Evolutionary conservation across 2,113 vertebrate species (phyloP), one percentile per base, ranked within the genome.

Genomic region (Excalfactoria chinensis): DNA sequence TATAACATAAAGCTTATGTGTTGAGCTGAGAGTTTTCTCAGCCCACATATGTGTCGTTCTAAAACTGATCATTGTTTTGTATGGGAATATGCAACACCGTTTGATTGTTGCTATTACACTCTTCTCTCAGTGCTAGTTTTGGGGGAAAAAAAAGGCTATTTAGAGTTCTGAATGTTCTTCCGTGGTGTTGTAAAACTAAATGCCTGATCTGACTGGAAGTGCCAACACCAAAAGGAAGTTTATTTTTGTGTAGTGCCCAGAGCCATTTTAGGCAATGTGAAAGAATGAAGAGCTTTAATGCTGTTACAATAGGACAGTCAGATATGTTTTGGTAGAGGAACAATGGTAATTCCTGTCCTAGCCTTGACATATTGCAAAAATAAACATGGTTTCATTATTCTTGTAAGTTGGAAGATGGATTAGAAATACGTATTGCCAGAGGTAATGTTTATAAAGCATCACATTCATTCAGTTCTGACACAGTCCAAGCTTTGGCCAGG

Each of bases 11-110:
- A 68, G 15, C 23, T 76, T 30, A 8, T 12, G 34, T 53, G 25
- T 37, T 51, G n/a, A 78, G 43, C 30, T 7, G 6, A 49, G 40
- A 25, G 15, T 34, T 88, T 44, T 69, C 44, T 3, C 18, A 63
- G 3, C 5, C 22, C 26, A 0, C 7, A 1, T 22, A 3, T 19
- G 10, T 18, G 18, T 68, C 4, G 0, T 16, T 53, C 32, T 48
- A 55, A 23, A 64, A 5, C 7, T 3, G 58, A 22, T 68, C 3
- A 1, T 84, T 1, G 3, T 58, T 78, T 41, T 55, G 9, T 14
- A 5, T 21, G 44, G 86, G 49, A 51, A 8, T n/a, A 4, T 44
- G 13, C 21, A 44, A 0, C 32, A 40, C 3, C 16, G 21, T 35
- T 51, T 49, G 28, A 43, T 88, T 32, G 1, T 6, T 66, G 43